Evolutionary conservation across 92 coral and sea anemone genomes (phyloP), one percentile per base, ranked within the genome.

Genomic region (Chrysogorgia sp.): DNA sequence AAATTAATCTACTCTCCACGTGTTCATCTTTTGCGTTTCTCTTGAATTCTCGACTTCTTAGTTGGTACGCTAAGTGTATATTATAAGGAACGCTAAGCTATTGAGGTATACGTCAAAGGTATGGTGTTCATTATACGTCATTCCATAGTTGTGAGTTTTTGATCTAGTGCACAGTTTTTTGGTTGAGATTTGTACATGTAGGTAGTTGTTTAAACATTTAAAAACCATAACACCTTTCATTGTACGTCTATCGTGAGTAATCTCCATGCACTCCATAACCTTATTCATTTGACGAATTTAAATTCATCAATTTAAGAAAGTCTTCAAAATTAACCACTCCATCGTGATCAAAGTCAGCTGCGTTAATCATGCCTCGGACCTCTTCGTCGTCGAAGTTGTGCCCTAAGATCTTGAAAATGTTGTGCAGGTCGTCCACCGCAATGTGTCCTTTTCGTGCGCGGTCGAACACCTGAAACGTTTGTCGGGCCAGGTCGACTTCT

Each of bases 401-500:
- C 13, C 92, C 94, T 30, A 93, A 90, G 19, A 91, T 74, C 48
- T 80, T 93, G 67, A 93, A 77, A 33, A 93, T 91, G 74, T 92
- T 80, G 63, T 86, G 88, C 40, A 93, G 84, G 63, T 93, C 98
- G 2, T 84, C 82, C 10, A 63, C 84, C 0, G 96, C 88, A 28
- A 93, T 93, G 47, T 82, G 86, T 17, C 96, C 93, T 63, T 89
- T 93, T 53, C 87, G 88, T 34, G 92, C 88, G 17, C 98, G 84
- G 84, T 93, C 98, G 41, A 93, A 93, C 29, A 91, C 96, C 47
- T 87, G 88, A 65, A 93, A 93, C 22, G 98, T 87, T 72, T 93
- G 92, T 75, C 66, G 75, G 56, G 84, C 79, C n/a, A 91, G 83
- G 62, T 93, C 98, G n/a, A 88, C 96, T 10, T 91, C 92, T 62